phyloP scores from a whole-genome alignment of 2,797 vertebrate genomes.

The Sebastes wilsoni region DNA sequence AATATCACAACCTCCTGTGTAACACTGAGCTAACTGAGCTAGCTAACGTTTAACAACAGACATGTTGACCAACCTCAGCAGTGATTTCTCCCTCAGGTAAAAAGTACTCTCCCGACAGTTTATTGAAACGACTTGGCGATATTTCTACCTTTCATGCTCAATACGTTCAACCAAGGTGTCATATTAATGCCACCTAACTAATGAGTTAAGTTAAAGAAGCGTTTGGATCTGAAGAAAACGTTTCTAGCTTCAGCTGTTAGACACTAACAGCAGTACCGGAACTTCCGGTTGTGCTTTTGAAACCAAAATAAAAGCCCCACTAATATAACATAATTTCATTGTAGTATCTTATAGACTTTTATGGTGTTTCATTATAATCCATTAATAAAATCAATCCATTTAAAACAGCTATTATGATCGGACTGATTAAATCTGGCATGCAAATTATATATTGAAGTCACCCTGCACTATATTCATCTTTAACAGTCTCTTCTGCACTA shows the following conservation, averaged over 20 bases:
- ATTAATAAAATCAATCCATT: no score
- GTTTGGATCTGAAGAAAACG: conserved; percentile 42
- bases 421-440: no score
- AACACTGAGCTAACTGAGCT: conserved; percentile 42
- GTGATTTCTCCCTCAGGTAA: conserved; percentile 53
- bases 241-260: conserved; percentile 46
- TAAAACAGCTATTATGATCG: no score
- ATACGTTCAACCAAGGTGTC: neutral
- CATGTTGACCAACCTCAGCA: conserved; percentile 76
- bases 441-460: no score
- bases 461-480: no score
- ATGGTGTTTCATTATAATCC: neutral
- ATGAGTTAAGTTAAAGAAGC: conserved; percentile 18
- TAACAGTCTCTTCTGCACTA: no score
- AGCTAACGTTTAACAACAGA: conserved; percentile 64
- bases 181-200: neutral
- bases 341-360: neutral
- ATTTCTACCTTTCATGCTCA: neutral
- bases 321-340: neutral
- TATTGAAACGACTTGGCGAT: conserved; percentile 3
- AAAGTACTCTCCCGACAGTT: conserved; percentile 51
- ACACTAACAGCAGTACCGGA: neutral
- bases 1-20: neutral
- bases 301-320: conserved; percentile 54
- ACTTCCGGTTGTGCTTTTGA: conserved; percentile 60